These are phyloP conservation scores for Stylophora pistillata DNA, from an alignment of 64 coral and sea anemone species.

Conservation along the genomic window DNA sequence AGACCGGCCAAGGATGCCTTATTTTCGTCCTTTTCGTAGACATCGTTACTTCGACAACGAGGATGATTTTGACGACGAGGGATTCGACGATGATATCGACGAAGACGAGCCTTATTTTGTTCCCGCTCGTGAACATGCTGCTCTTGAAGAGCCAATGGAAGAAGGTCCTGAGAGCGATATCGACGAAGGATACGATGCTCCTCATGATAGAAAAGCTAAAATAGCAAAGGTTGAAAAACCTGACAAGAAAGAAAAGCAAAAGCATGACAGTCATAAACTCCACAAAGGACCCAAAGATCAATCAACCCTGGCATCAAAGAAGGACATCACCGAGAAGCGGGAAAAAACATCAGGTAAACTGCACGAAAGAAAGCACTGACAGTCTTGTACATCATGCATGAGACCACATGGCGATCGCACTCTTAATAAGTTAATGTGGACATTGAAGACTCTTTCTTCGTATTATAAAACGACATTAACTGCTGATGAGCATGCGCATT, in stretches of 20 bases:
- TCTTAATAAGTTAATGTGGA: neutral
- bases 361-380: neutral
- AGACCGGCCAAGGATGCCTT: neutral
- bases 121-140: slow-evolving; percentile 3
- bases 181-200: slow-evolving; percentile 70
- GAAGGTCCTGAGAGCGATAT: slow-evolving; percentile 62
- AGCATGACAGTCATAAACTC: neutral
- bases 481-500: too few relatives aligned
- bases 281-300: slow-evolving; percentile 10
- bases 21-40: slow-evolving; percentile 11
- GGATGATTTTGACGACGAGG: slow-evolving; percentile 42
- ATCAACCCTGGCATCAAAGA: slow-evolving; percentile 6
- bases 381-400: neutral
- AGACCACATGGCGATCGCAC: neutral
- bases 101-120: slow-evolving; percentile 16
- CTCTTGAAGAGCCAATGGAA: slow-evolving; percentile 41
- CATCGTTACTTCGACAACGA: slow-evolving; percentile 49
- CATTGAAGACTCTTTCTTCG: neutral
- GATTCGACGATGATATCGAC: neutral
- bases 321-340: slow-evolving; percentile 12
- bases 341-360: slow-evolving; percentile 41
- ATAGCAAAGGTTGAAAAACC: slow-evolving; percentile 72
- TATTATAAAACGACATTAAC: neutral
- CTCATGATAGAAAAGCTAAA: slow-evolving; percentile 83
- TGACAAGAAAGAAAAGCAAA: slow-evolving; percentile 26